Percentiles rank a stretch among this genome's conserved stretches.
These are phyloP conservation scores for Dromiciops gliroides DNA, from an alignment of 2,113 vertebrate species.

Conservation along the genomic window DNA sequence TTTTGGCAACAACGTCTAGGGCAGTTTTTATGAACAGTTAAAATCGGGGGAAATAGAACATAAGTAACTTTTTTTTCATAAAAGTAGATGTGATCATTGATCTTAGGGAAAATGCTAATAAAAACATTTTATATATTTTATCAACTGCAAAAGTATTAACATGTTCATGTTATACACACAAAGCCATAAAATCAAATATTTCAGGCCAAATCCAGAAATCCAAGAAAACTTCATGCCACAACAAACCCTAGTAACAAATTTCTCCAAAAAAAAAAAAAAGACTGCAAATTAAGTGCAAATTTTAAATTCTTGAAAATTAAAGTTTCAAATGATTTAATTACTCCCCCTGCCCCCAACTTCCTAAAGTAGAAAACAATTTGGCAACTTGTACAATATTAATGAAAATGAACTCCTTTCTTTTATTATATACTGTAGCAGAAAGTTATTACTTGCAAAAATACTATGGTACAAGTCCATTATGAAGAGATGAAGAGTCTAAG, in stretches of 20 bases:
- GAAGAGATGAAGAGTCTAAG: constrained; percentile 53
- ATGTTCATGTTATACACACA: background rate
- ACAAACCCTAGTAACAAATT: background rate
- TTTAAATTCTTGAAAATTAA: background rate
- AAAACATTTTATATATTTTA: background rate
- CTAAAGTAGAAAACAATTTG: background rate
- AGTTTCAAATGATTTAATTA: background rate
- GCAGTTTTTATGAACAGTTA: background rate
- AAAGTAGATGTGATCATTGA: background rate
- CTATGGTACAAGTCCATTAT: constrained; percentile 45
- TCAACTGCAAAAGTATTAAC: background rate
- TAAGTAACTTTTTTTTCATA: background rate
- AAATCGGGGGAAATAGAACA: background rate
- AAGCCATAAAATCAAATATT: background rate
- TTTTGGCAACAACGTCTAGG: background rate
- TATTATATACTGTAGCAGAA: background rate
- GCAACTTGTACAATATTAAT: background rate
- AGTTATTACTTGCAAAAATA: constrained; percentile 19
- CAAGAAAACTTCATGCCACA: background rate
- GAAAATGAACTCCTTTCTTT: background rate
- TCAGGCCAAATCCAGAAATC: background rate
- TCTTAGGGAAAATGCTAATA: background rate
- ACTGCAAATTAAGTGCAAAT: background rate
- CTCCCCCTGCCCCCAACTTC: background rate
- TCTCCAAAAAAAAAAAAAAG: background rate